phyloP scores from a whole-genome alignment of 23 tunicate genomes.

The Trididemnum nubilum region DNA sequence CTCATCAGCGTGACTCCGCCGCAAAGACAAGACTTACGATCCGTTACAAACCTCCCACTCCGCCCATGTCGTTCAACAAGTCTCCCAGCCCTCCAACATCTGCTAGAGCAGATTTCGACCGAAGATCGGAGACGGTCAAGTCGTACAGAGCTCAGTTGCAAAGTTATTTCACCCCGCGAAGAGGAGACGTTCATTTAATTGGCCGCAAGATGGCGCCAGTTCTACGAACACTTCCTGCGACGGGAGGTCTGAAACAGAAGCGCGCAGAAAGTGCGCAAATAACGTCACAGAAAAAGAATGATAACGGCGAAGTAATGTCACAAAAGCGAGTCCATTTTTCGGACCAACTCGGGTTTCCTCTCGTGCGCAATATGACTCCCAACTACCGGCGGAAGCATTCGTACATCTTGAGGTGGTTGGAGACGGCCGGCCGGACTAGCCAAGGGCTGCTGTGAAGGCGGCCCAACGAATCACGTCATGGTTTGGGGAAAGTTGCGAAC shows the following conservation, averaged over 20 bases:
- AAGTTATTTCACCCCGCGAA: slow-evolving; percentile 50
- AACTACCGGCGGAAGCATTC: slow-evolving; percentile 79
- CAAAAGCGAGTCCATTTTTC: slow-evolving; percentile 69
- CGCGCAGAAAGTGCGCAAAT: not conserved
- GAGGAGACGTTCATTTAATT: slow-evolving; percentile 35
- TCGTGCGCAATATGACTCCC: slow-evolving; percentile 75
- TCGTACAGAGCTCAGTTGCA: slow-evolving; percentile 40
- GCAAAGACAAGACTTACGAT: not conserved
- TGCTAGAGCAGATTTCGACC: not conserved
- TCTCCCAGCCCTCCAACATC: not conserved
- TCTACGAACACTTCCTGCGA: slow-evolving; percentile 56
- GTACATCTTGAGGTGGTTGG: slow-evolving; percentile 81
- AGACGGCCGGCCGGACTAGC: slow-evolving; percentile 72
- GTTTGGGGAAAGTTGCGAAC: too few species aligned
- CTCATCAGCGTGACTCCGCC: not conserved
- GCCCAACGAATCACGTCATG: too few species aligned
- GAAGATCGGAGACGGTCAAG: slow-evolving; percentile 14
- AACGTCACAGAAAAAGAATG: slow-evolving; percentile 28
- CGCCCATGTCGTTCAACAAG: not conserved
- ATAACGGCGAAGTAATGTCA: slow-evolving; percentile 51
- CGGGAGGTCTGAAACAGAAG: slow-evolving; percentile 8
- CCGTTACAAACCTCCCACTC: slow-evolving; percentile 44
- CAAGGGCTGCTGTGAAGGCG: slow-evolving; percentile 33
- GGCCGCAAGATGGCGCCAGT: slow-evolving; percentile 93
- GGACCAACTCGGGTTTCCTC: slow-evolving; percentile 79